Evolutionary conservation across 2,888 invertebrate genomes (phyloP).

Genomic region (Tetrapedia diversipes): DNA sequence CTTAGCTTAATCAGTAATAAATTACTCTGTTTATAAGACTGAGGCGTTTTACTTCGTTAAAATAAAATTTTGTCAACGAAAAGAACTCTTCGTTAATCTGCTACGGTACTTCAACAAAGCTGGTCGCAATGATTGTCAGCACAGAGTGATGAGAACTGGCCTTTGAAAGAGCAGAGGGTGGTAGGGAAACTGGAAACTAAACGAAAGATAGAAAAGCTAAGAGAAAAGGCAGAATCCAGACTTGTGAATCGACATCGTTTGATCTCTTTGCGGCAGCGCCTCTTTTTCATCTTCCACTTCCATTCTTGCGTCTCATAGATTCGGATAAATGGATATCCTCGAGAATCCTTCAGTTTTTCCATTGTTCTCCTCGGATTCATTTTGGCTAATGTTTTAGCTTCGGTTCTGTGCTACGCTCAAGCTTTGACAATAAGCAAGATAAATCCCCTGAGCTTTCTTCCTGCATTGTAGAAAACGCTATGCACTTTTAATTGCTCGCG

Average conservation of each 20-base stretch:
- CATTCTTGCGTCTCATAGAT: slow-evolving; percentile 48
- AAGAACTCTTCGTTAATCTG: slow-evolving; percentile 23
- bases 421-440: slow-evolving; percentile 24
- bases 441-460: not conserved
- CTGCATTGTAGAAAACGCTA: not conserved
- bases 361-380: slow-evolving; percentile 31
- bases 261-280: slow-evolving; percentile 45
- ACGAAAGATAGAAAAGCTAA: slow-evolving; percentile 33
- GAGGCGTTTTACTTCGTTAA: not conserved
- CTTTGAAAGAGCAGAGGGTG: not conserved
- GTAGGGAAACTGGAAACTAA: slow-evolving; percentile 2
- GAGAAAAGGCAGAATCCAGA: slow-evolving; percentile 15
- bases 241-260: slow-evolving; percentile 52
- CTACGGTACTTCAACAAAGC: not conserved
- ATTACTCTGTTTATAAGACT: not conserved
- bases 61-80: slow-evolving; percentile 12
- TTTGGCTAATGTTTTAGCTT: slow-evolving; percentile 24
- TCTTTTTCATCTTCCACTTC: slow-evolving; percentile 6
- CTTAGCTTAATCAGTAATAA: not conserved
- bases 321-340: slow-evolving; percentile 56
- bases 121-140: not conserved
- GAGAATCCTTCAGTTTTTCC: slow-evolving; percentile 44
- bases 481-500: not conserved
- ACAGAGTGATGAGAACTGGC: slow-evolving; percentile 13
- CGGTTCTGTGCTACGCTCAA: not conserved